phyloP scores from a whole-genome alignment of 2,113 vertebrate species.

The Sardina pilchardus region DNA sequence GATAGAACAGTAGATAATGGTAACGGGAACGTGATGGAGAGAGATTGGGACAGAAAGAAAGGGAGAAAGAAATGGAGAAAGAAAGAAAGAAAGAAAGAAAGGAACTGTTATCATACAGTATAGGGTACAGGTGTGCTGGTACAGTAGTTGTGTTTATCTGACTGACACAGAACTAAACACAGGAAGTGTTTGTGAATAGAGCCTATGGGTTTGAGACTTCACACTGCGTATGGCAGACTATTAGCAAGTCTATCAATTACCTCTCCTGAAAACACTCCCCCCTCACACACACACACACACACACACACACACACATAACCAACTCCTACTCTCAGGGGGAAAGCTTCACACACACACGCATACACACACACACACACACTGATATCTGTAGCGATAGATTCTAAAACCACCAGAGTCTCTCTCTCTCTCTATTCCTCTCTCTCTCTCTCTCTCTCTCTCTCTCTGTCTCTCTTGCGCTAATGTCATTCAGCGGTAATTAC shows the following conservation, averaged over 20 bases:
- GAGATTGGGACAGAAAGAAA: background rate
- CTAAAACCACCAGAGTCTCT: background rate
- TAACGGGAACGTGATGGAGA: background rate
- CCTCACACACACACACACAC: background rate
- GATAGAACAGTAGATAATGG: background rate
- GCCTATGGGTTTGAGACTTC: background rate
- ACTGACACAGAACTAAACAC: background rate
- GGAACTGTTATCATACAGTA: no score
- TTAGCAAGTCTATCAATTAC: slow-evolving; percentile 7
- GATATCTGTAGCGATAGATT: background rate
- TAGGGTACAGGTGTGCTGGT: background rate
- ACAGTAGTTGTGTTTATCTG: background rate
- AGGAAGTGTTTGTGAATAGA: background rate
- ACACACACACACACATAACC: background rate
- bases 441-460: background rate
- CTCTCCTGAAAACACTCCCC: background rate
- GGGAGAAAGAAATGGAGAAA: background rate
- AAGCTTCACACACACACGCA: background rate
- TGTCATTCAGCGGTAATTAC: slow-evolving; percentile 17
- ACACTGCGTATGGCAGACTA: background rate
- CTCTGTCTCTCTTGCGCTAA: background rate
- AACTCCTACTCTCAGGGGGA: background rate
- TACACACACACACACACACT: background rate
- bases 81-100: background rate
- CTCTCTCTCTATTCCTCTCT: background rate